Evolutionary conservation across 35 echinoderm and acorn worm genomes (phyloP).

Genomic region (Stichopus chloronotus): DNA sequence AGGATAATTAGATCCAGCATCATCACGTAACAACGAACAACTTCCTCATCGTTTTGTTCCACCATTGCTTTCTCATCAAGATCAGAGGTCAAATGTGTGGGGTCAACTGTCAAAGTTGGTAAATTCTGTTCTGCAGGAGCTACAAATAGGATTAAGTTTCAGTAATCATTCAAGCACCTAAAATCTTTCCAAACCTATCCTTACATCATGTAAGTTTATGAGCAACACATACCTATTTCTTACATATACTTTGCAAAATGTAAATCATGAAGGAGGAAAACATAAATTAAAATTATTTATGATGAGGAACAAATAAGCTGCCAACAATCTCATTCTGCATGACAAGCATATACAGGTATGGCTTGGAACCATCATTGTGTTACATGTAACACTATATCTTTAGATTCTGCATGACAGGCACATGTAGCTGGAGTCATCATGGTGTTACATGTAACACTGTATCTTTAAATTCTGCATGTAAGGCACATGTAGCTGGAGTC

Average conservation of each 20-base stretch:
- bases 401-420: too few species aligned
- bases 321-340: too few species aligned
- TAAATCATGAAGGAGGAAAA: too few species aligned
- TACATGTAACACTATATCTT: too few species aligned
- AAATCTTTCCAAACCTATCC: background rate
- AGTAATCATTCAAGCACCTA: background rate
- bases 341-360: too few species aligned
- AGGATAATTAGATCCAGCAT: conserved; percentile 87
- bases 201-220: background rate
- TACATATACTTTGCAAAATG: background rate
- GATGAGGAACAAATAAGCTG: too few species aligned
- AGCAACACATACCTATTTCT: background rate
- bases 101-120: conserved; percentile 79
- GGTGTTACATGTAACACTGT: too few species aligned
- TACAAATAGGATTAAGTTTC: background rate
- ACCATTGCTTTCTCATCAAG: conserved; percentile 76
- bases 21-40: conserved; percentile 82
- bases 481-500: too few species aligned
- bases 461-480: too few species aligned
- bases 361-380: too few species aligned
- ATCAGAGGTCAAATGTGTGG: conserved; percentile 74
- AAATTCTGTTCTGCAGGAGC: conserved; percentile 60
- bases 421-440: too few species aligned
- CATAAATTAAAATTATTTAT: too few species aligned
- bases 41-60: conserved; percentile 82